These are phyloP conservation scores for Lagodon rhomboides DNA, from an alignment of 2,797 vertebrate genomes.

Conservation along the genomic window DNA sequence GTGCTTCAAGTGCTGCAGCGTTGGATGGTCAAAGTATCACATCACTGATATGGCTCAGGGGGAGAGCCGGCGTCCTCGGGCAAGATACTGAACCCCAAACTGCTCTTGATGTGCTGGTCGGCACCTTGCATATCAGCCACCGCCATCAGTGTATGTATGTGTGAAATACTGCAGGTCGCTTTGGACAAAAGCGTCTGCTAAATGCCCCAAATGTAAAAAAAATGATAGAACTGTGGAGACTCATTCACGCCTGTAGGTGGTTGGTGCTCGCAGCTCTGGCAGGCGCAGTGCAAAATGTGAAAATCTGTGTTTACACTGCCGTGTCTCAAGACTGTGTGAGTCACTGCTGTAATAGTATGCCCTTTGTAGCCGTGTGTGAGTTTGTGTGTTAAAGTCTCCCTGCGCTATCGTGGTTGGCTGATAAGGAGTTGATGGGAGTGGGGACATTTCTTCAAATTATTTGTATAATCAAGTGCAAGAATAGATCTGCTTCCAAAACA, in stretches of 20 bases:
- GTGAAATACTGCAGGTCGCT: too few relatives aligned
- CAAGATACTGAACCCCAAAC: too few relatives aligned
- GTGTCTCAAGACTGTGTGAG: constrained; percentile 57
- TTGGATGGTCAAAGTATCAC: constrained; percentile 8
- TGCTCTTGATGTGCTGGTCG: too few relatives aligned
- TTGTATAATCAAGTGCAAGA: neutral
- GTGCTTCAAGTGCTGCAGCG: constrained; percentile 1
- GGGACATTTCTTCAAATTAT: constrained; percentile 12
- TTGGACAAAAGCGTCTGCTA: too few relatives aligned
- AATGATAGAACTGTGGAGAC: constrained; percentile 4
- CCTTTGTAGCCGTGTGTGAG: constrained; percentile 42
- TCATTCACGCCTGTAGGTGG: constrained; percentile 31
- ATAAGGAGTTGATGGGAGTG: constrained; percentile 21
- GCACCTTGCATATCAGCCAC: too few relatives aligned
- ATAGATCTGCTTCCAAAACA: neutral
- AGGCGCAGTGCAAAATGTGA: constrained; percentile 33
- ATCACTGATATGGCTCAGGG: constrained; percentile 4
- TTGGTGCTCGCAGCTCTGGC: constrained; percentile 19
- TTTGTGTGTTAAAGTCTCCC: constrained; percentile 20
- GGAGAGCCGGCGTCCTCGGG: too few relatives aligned
- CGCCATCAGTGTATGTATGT: too few relatives aligned
- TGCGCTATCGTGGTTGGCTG: constrained; percentile 22
- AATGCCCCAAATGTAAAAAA: too few relatives aligned
- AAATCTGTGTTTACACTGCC: constrained; percentile 66
- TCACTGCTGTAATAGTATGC: constrained; percentile 55